These are phyloP conservation scores for Ammospiza nelsoni DNA, from an alignment of 2,113 vertebrate genomes.

Conservation along the genomic window DNA sequence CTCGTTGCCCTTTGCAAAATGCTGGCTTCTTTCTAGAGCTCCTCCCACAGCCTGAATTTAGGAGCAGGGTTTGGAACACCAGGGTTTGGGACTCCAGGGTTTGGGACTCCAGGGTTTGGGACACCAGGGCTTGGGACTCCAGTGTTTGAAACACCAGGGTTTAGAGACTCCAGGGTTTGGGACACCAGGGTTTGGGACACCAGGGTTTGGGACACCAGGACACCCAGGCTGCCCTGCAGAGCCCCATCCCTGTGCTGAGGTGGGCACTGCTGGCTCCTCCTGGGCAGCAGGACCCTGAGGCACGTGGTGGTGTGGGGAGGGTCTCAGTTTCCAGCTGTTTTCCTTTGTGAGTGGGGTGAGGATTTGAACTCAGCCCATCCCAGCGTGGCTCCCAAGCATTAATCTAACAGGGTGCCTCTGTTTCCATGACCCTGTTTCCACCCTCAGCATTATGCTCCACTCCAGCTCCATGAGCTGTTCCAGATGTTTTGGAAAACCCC, in stretches of 20 bases:
- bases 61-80: not conserved
- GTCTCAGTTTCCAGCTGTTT: not conserved
- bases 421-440: conserved; percentile 61
- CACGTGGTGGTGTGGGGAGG: not conserved
- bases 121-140: too few relatives aligned
- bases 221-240: rapidly evolving
- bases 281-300: not conserved
- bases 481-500: conserved; percentile 67
- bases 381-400: not conserved
- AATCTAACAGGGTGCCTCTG: conserved; percentile 36
- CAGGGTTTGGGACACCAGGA: not conserved
- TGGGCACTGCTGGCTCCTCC: too few relatives aligned
- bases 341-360: not conserved
- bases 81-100: not conserved
- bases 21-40: not conserved
- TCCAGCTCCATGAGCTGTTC: conserved; percentile 60
- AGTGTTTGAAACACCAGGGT: too few relatives aligned
- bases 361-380: conserved; percentile 3
- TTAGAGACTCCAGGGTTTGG: too few relatives aligned
- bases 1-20: not conserved
- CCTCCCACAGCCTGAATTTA: not conserved
- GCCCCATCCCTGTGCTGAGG: not conserved
- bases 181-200: too few relatives aligned
- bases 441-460: conserved; percentile 4
- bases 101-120: too few relatives aligned